Conservation (phyloP, 2,888 invertebrate genomes). For the Tethea ocularis region DNA sequence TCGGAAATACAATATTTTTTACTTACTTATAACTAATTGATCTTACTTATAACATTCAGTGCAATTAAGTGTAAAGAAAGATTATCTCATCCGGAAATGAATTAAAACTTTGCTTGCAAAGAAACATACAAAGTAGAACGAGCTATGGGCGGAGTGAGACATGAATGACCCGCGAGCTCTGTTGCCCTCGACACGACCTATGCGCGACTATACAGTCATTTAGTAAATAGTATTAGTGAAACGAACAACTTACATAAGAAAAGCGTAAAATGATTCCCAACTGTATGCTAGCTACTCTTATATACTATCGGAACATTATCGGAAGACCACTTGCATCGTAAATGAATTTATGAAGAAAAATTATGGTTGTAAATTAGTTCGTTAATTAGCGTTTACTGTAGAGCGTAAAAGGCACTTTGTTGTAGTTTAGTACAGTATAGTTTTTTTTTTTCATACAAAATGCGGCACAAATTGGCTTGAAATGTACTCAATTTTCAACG, state of each 20-base stretch:
- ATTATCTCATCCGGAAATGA: constrained; percentile 9
- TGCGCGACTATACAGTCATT: constrained; percentile 48
- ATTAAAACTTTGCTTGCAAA: constrained; percentile 31
- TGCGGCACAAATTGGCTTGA: neutral
- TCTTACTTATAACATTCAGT: neutral
- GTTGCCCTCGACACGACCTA: constrained; percentile 59
- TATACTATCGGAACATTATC: neutral
- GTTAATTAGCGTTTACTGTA: neutral
- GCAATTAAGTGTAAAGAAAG: neutral
- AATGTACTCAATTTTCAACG: neutral
- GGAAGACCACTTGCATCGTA: neutral
- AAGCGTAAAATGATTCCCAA: neutral
- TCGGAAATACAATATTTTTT: too few relatives aligned
- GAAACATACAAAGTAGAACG: constrained; percentile 58
- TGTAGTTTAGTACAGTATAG: neutral
- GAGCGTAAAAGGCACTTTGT: neutral
- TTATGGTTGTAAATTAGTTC: constrained; percentile 1
- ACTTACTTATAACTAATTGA: too few relatives aligned
- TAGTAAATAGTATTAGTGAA: constrained; percentile 45
- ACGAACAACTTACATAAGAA: constrained; percentile 13
- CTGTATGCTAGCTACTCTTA: too few relatives aligned
- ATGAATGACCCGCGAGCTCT: constrained; percentile 65
- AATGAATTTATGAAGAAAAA: neutral
- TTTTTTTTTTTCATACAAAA: neutral
- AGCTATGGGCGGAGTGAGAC: constrained; percentile 64